Evolutionary conservation across 2,113 vertebrate species (phyloP), one percentile per base, ranked within the genome.

Genomic region (Periophthalmus modestus): DNA sequence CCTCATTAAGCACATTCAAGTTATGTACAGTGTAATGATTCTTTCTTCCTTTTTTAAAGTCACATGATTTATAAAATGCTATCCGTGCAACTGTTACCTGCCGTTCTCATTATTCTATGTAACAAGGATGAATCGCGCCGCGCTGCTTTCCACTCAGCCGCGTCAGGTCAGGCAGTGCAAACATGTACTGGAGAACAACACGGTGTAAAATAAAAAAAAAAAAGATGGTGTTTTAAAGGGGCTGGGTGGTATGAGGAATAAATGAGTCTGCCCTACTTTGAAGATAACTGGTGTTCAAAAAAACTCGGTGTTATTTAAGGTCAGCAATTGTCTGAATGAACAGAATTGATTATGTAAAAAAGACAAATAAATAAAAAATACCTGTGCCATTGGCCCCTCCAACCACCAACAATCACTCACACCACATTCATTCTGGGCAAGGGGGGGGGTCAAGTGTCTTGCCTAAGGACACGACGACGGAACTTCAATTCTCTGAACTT

Each of bases 1-100:
- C 85, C 79, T 84, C 86, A 86, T 90, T 90, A 85, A 75, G 63
- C 83, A 81, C 73, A 63, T 78, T 79, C 63, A 71, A 55, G 77
- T 82, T 80, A 74, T 69, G 80, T 85, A 69, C 82, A 82, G 67
- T 54, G 72, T 48, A 70, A 61, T 63, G 55, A 33, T 19, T 58
- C 69, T 66, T 57, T 24, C 47, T 63, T 36, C 18, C 13, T 82
- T 63, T 67, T 57, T 24, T 54, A 33, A 19, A 69, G 73, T 46
- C 34, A 39, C 21, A n/a, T 21, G 65, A 74, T 73, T 87, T 69
- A 74, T 61, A n/a, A 66, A 77, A 75, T 68, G 28, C 57, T 72
- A 62, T 77, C 73, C 76, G 62, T 61, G 61, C 3, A 3, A 72
- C 71, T 66, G 62, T 50, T 63, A 50, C 52, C 16, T 70, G 55